Conservation (phyloP, 1,140 invertebrate genomes). For the Oedothorax gibbosus region DNA sequence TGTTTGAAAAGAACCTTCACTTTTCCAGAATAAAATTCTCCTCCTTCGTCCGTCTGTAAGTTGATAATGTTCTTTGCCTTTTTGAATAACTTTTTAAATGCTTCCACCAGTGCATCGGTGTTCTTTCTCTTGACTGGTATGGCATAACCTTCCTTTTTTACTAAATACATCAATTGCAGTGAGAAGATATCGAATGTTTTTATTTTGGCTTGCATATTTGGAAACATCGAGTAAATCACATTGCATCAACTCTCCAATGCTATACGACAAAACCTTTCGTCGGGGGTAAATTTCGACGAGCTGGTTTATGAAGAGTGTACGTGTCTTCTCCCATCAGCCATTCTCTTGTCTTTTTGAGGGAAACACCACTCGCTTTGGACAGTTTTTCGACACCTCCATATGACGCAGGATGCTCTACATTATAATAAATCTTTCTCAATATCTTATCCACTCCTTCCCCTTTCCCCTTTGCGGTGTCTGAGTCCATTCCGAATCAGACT, state of each 20-base stretch:
- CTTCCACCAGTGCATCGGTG: not conserved
- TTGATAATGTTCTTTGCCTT: not conserved
- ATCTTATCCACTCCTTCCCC: not conserved
- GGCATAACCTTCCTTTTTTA: not conserved
- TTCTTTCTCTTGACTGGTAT: not conserved
- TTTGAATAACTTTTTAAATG: not conserved
- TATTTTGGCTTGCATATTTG: not conserved
- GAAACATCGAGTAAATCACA: constrained; percentile 16
- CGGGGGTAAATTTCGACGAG: not conserved
- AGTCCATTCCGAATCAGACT: not conserved
- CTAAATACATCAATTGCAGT: constrained; percentile 23
- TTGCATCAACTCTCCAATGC: constrained; percentile 17
- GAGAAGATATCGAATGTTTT: constrained; percentile 4
- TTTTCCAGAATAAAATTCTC: constrained; percentile 24
- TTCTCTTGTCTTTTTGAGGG: not conserved
- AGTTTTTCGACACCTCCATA: constrained; percentile 18
- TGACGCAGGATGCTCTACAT: not conserved
- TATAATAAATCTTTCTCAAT: not conserved
- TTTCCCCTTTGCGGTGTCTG: not conserved
- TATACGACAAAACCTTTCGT: not conserved
- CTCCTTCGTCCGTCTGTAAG: not conserved
- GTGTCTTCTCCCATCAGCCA: constrained; percentile 6
- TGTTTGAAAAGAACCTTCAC: not conserved
- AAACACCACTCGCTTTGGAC: not conserved
- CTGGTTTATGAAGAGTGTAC: not conserved